Base-by-base conservation (phyloP, 2,888 invertebrate species). In the Carterocephalus palaemon region DNA sequence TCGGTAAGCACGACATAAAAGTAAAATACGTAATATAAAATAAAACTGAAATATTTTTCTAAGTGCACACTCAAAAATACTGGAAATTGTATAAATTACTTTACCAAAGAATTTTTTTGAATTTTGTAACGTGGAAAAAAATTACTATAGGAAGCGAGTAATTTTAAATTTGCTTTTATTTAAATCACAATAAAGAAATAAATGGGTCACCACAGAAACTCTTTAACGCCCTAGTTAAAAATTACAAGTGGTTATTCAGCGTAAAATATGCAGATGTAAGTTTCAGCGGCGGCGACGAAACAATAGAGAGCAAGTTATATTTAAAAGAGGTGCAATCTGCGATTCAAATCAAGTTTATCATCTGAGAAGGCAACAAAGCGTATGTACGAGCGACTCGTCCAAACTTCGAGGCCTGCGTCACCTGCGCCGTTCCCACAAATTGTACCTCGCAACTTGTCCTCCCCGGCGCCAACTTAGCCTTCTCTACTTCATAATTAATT, bases 271-370 rank as follows among this genome's bases (percentile, higher is more conserved):
- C 36, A 43, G 43, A 43, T 43, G 43, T 43, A 43, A 43, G 36
- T 43, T 43, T 37, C 29, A 43, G 43, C 24, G 20, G 31, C 19
- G 19, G 20, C 34, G 42, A 23, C 22, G 34, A 10, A 43, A 47
- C 33, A 45, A 46, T 41, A 41, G 40, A 32, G 22, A 22, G 32
- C 28, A 46, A 52, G 50, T 52, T 48, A 49, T 55, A 55, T 57
- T 59, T 70, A 70, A 72, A 75, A 73, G 70, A 72, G 66, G 60
- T 71, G 66, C 70, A 81, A 85, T 84, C 81, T 82, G 81, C 67
- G 79, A 81, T 83, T 81, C 80, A 83, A 84, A 84, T 83, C 73
- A 77, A 83, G 74, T 83, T 84, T 75, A 78, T 81, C 76, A 82
- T 76, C 75, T 64, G 72, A 66, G 78, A 76, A 78, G 79, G 82